Conservation (phyloP, 2,797 vertebrate species). For the Muscicapa striata region DNA sequence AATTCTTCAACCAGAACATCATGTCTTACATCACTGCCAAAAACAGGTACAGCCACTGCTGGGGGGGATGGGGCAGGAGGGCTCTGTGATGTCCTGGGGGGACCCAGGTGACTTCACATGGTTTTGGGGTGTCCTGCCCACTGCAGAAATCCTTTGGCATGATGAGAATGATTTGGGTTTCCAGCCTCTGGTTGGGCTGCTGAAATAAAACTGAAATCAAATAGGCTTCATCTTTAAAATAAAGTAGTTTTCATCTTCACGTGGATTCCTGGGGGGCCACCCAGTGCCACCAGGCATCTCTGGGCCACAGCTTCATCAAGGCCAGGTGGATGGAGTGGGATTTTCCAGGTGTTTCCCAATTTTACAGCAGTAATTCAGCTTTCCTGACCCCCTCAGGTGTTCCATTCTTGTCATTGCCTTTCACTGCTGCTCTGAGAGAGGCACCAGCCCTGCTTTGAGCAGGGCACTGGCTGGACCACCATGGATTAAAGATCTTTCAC, state of each 20-base stretch:
- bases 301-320: neutral
- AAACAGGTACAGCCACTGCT: conserved; percentile 84
- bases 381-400: neutral
- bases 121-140: neutral
- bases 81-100: neutral
- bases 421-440: no score
- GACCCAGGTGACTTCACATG: accelerated
- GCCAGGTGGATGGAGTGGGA: neutral
- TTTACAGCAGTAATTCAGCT: neutral
- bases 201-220: neutral
- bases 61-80: neutral
- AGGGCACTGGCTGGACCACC: neutral
- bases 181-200: accelerated
- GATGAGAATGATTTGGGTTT: neutral
- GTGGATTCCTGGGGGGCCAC: neutral
- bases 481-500: neutral
- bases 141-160: neutral
- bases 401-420: no score
- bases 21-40: conserved; percentile 98
- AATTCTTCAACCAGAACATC: conserved; percentile 99
- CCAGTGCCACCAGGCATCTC: accelerated
- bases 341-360: neutral
- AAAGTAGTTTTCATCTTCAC: neutral
- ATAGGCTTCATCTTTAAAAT: neutral
- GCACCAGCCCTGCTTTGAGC: neutral